Evolutionary conservation across 2,113 vertebrate species (phyloP), one percentile per base, ranked within the genome.

Genomic region (Sisor rabdophorus): DNA sequence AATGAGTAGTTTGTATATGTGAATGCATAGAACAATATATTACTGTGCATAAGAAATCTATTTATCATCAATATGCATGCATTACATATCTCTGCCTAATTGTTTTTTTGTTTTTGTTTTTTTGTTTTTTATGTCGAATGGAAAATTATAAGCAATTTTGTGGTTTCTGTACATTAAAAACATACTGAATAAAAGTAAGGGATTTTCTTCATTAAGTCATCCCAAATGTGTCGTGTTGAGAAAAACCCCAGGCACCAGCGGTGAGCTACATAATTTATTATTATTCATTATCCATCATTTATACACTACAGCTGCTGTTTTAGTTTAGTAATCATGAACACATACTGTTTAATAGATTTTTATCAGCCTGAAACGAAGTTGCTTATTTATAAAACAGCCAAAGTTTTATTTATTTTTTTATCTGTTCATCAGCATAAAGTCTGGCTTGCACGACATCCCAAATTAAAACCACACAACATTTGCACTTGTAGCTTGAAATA

Each of bases 301-400:
- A 95, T 93, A 97, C 93, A 92, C 93, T 93, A 94, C 93, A 95
- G 94, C 86, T 88, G 88, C 92, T 95, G 93, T 78, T 84, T 84
- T 84, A 71, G 87, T 88, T 86, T 87, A 48, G 82, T 92, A 80
- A 83, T 94, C 93, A 93, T 92, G 94, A 94, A 92, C 91, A 95
- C 95, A 97, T 97, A 95, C 95, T 95, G 92, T 93, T 90, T 30
- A 89, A 44, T 93, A 96, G 91, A 94, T 96, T 95, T 91, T 93
- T 91, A 94, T 94, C 94, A 96, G 93, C 92, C 95, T 95, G 93
- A 93, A 93, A 95, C 95, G 93, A 95, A 93, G 93, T 95, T 95
- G 94, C 93, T 92, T 91, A 91, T 88, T 93, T 87, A 78, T 93
- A 92, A 91, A 0, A 88, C 64, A 44, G 32, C 61, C 8, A 32